phyloP scores from a whole-genome alignment of 1,140 invertebrate genomes.

The Drosophila nikananu region DNA sequence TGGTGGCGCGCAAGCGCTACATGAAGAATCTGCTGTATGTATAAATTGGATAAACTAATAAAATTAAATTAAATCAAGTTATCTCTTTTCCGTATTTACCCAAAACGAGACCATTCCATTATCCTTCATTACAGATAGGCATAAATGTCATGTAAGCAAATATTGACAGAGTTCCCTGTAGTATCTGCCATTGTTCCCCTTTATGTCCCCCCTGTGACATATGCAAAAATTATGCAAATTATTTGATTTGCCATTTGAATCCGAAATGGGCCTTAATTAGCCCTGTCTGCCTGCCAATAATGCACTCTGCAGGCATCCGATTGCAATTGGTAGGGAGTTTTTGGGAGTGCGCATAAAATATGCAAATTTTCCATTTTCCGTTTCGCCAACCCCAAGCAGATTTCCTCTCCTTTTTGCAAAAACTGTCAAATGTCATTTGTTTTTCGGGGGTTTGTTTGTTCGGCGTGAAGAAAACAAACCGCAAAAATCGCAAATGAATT shows the following conservation, averaged over 20 bases:
- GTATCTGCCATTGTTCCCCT: slow-evolving; percentile 12
- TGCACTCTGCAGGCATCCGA: slow-evolving; percentile 43
- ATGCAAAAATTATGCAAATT: slow-evolving; percentile 80
- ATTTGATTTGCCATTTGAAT: slow-evolving; percentile 58
- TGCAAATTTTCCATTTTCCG: slow-evolving; percentile 53
- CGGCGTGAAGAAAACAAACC: slow-evolving; percentile 56
- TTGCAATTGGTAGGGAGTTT: slow-evolving; percentile 30
- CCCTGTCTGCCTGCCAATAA: slow-evolving; percentile 37
- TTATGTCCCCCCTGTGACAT: slow-evolving; percentile 49
- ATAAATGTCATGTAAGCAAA: slow-evolving; percentile 50
- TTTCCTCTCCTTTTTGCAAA: slow-evolving; percentile 21
- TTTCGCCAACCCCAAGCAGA: not conserved
- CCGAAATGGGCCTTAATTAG: slow-evolving; percentile 69
- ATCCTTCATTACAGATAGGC: slow-evolving; percentile 7
- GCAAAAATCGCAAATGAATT: slow-evolving; percentile 63
- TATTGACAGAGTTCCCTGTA: slow-evolving; percentile 34
- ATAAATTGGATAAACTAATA: slow-evolving; percentile 21
- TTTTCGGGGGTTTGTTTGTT: slow-evolving; percentile 45
- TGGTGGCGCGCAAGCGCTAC: slow-evolving; percentile 86
- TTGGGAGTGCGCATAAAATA: slow-evolving; percentile 65
- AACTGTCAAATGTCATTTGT: slow-evolving; percentile 52
- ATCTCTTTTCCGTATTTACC: slow-evolving; percentile 12
- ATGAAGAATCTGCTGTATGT: slow-evolving; percentile 86
- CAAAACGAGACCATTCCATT: slow-evolving; percentile 15
- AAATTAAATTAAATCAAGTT: slow-evolving; percentile 3